Evolutionary conservation across 2,113 vertebrate species (phyloP), one percentile per base, ranked within the genome.

Genomic region (Zosterops japonicus): DNA sequence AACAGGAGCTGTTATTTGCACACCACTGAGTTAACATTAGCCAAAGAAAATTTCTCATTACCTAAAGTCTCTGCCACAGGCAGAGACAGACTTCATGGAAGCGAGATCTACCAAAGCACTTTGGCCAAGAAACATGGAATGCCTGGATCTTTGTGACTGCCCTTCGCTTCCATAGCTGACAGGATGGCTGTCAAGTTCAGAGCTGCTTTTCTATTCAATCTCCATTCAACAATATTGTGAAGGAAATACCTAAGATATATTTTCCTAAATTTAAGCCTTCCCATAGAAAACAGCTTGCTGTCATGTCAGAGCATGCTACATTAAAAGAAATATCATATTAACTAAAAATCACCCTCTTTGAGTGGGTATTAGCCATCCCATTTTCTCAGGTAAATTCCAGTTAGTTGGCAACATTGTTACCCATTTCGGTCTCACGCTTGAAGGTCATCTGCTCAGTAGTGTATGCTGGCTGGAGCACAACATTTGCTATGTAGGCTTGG

Each of bases 91-190:
- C 39, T 93, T 63, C 35, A 56, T 11, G 68, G 49, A 53, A 69
- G n/a, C 47, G n/a, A 69, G 18, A 46, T 12, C 25, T 69, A n/a
- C 33, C 24, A 52, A 77, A 36, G 41, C 39, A 55, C 21, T 50
- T 63, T 36, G 7, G 68, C 35, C 42, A 72, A 64, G 70, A n/a
- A 64, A 47, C 65, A 21, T 6, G 6, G 60, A 61, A 29, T 46
- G 29, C 35, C 42, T 70, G 41, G 68, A 50, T 15, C 41, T 70
- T 59, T 81, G 20, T 39, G 70, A 31, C 12, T 71, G 44, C 47
- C 47, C 29, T 16, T 28, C 0, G 0, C 33, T 80, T 90, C 47
- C 52, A 36, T 0, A 56, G 21, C 36, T 47, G 60, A 70, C 39
- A 68, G 47, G 33, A 55, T 3, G 49, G 52, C 76, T 75, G 52